Base-by-base conservation (phyloP, 2,113 vertebrate species). In the Hypomesus transpacificus region DNA sequence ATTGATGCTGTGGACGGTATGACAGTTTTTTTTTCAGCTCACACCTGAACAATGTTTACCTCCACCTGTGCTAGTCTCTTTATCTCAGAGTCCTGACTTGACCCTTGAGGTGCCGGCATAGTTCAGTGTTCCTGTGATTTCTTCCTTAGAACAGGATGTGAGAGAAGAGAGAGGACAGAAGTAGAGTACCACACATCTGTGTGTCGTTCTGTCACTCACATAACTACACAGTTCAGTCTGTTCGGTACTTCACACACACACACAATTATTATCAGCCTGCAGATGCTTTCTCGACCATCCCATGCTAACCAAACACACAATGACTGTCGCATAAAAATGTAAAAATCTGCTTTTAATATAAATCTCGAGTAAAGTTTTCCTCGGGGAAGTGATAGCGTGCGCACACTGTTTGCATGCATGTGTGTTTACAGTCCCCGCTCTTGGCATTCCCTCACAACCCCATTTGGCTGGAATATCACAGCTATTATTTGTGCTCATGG, bases 271-370 rank as follows among this genome's bases (percentile, higher is more conserved):
- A 13, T 46, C n/a, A 73, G 39, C 39, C 39, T 46, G 39, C 39
- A 46, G 39, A 46, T 46, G 2, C 39, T 46, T 13, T 46, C 39
- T 46, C 9, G 39, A 46, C 39, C 9, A 11, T 46, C 2, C 13
- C 39, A 46, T 13, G 13, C 39, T 46, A 46, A 46, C 39, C 31
- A 58, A 16, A 66, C 24, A 68, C 68, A 39, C 66, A 54, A 31
- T 20, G 39, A 59, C 51, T 3, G 14, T 39, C 11, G 50, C 20
- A 70, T 56, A 46, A 18, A 60, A 22, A 73, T 66, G 50, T 68
- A 11, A 71, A 71, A 65, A 59, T 66, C 70, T 83, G 80, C 66
- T 77, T 77, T 74, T 73, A 56, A 77, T 75, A 56, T 77, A 46
- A 46, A 8, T 73, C 80, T 62, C 34, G 20, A 78, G 61, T 46